A percentile compares a stretch with the other conserved stretches of the same genome.
Conservation (phyloP, 2,113 vertebrate genomes). For the Lepisosteus oculatus region DNA sequence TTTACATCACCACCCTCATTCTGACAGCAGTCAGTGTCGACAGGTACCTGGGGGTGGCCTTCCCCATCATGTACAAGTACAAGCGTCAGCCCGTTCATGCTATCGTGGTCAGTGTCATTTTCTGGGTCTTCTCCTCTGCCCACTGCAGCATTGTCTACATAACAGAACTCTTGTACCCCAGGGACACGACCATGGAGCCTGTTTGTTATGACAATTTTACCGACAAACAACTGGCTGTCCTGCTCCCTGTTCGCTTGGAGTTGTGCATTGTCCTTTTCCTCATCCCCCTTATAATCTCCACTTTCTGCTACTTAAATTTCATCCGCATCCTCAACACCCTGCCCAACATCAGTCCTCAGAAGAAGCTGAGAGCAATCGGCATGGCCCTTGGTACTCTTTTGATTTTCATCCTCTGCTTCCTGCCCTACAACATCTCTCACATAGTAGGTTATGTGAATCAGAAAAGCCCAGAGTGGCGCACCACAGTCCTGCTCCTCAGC, state of each 20-base stretch:
- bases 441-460: constrained; percentile 57
- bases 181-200: not conserved
- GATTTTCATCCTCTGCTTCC: constrained; percentile 69
- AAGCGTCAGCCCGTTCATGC: constrained; percentile 61
- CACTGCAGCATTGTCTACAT: constrained; percentile 66
- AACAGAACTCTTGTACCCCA: constrained; percentile 30
- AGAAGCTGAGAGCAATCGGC: constrained; percentile 61
- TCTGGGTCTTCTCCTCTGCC: constrained; percentile 65
- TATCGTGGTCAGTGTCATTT: constrained; percentile 43
- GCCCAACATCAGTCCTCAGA: constrained; percentile 37
- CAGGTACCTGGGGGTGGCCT: constrained; percentile 71
- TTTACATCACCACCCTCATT: constrained; percentile 83
- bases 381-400: constrained; percentile 62
- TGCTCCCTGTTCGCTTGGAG: constrained; percentile 64
- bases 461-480: constrained; percentile 56
- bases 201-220: constrained; percentile 66
- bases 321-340: constrained; percentile 50
- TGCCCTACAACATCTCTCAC: constrained; percentile 70
- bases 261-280: constrained; percentile 63
- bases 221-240: constrained; percentile 42
- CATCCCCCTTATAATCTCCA: constrained; percentile 53
- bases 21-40: constrained; percentile 65
- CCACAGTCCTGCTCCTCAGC: constrained; percentile 59
- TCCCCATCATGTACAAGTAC: constrained; percentile 69
- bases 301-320: constrained; percentile 56